Evolutionary conservation across 2,113 vertebrate genomes (phyloP), one percentile per base, ranked within the genome.

Genomic region (Azemiops feae): DNA sequence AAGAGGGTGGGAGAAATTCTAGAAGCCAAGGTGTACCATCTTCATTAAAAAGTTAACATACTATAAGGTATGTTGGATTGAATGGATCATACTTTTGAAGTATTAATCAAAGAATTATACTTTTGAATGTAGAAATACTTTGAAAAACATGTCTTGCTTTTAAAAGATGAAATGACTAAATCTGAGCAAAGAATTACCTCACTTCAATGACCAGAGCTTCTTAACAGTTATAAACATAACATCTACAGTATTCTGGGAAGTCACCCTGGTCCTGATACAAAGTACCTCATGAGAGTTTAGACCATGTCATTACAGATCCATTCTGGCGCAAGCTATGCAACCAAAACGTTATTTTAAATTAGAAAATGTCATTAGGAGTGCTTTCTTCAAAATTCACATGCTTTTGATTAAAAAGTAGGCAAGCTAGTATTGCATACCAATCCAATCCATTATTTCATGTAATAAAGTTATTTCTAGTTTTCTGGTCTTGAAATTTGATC

Each of bases 121-220:
- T 16, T 22, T 16, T 91, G 87, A 57, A 43, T 89, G 39, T 58
- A 25, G 30, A 34, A 92, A 57, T 58, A 30, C 9, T 30, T 81
- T 23, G 18, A 81, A 85, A 92, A 85, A 89, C 58, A 11, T 85
- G 53, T 91, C 81, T 89, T 57, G 45, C 25, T 57, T 60, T 85
- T 20, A 55, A 91, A 88, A 88, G 52, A 9, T 12, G 23, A 88
- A 93, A 89, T 57, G 39, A 81, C 22, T 50, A 57, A 53, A 91
- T 60, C 34, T 93, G 25, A 85, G 43, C 54, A 89, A 43, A 85
- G 87, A 52, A 16, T 89, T 94, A 54, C 22, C 39, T 93, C 69
- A 89, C 54, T 30, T 93, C 91, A 69, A n/a, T 93, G 92, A 93
- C 86, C n/a, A 60, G 74, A 9, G 12, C 6, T 95, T 90, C 5